A percentile compares a stretch with the other conserved stretches of the same genome.
Evolutionary conservation across 2,113 vertebrate genomes (phyloP).

Genomic region (Pelusios castaneus): DNA sequence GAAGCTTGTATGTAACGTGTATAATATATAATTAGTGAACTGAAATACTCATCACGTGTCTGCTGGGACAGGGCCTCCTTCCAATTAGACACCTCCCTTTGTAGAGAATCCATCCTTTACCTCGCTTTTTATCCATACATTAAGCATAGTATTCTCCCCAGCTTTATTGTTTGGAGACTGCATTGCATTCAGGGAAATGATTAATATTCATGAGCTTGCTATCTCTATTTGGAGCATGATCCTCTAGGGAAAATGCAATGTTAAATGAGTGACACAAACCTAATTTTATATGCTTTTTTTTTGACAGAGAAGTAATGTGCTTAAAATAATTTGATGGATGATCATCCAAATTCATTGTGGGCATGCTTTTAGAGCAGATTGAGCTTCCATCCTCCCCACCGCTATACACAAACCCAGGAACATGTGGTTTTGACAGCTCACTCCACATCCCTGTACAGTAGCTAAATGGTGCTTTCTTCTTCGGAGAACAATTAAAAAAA

Average conservation of each 20-base stretch:
- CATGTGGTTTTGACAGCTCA: slow-evolving; percentile 35
- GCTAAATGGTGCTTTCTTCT: slow-evolving; percentile 48
- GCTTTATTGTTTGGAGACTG: slow-evolving; percentile 70
- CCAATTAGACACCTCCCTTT: slow-evolving; percentile 68
- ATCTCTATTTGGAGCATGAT: slow-evolving; percentile 75
- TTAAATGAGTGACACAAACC: slow-evolving; percentile 77
- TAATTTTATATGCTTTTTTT: slow-evolving; percentile 77
- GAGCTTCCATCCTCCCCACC: slow-evolving; percentile 41
- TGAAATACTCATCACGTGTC: background rate
- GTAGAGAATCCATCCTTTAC: slow-evolving; percentile 65
- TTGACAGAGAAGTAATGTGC: slow-evolving; percentile 73
- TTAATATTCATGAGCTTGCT: slow-evolving; percentile 81
- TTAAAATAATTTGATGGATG: slow-evolving; percentile 83
- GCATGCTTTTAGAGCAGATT: slow-evolving; percentile 49
- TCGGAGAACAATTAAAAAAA: background rate
- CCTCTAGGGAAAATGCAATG: slow-evolving; percentile 77
- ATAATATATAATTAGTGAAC: background rate
- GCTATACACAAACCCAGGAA: slow-evolving; percentile 15
- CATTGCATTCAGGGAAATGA: slow-evolving; percentile 63
- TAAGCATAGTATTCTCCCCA: slow-evolving; percentile 66
- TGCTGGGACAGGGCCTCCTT: slow-evolving; percentile 3
- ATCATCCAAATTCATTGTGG: slow-evolving; percentile 70
- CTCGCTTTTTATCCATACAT: slow-evolving; percentile 69
- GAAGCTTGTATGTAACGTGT: background rate
- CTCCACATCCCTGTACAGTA: slow-evolving; percentile 23